Evolutionary conservation across 2,888 invertebrate genomes (phyloP), one percentile per base, ranked within the genome.

Genomic region (Thymelicus lineola): DNA sequence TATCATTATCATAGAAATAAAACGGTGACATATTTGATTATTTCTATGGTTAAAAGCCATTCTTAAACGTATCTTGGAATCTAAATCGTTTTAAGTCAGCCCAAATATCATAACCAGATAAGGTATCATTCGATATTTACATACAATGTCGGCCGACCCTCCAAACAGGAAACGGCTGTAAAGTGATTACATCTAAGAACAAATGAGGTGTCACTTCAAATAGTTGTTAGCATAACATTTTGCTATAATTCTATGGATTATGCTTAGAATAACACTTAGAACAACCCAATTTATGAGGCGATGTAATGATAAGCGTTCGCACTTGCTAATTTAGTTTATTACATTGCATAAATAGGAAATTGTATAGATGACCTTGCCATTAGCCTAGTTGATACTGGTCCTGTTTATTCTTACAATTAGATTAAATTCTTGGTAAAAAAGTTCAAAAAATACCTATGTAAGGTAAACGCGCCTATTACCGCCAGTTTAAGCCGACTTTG

Each of bases 81-180:
- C 57, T 46, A 58, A 60, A 28, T 28, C 61, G 45, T 61, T 45
- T 42, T 45, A 50, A 55, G 55, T 14, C 55, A 55, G 46, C 9
- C n/a, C 12, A 20, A 15, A 0, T 53, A 38, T 55, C 62, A 58
- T 63, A 57, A 69, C 57, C 60, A 63, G 69, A 58, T 63, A 69
- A 68, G 46, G 35, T 59, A 66, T 64, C 45, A 66, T 35, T 20
- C 28, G 28, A 42, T 71, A 72, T 81, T 81, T 72, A 72, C 78
- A 81, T 81, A 81, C 79, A 80, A 80, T 80, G 77, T 74, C 62
- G 77, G 75, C 74, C 71, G 74, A 67, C 71, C 64, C 73, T 70
- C 67, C 65, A 64, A 58, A 71, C 77, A 76, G 78, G 79, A 78
- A 78, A 76, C 74, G 57, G 73, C 65, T 70, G 60, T 74, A 66